Conservation (phyloP, 1,140 invertebrate genomes). For the Archivesica marissinica region DNA sequence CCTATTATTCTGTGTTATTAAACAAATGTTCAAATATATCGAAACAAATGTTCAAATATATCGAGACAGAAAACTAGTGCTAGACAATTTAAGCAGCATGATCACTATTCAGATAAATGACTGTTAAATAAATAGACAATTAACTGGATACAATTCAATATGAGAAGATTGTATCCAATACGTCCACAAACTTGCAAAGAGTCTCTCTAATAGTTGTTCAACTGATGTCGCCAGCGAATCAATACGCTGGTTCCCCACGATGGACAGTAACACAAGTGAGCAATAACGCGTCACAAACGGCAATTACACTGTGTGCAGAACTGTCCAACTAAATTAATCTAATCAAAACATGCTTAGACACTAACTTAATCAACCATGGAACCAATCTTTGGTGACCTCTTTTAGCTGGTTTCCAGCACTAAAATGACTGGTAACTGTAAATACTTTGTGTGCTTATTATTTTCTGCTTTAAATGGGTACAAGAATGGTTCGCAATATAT, state of each 20-base stretch:
- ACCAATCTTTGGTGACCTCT: slow-evolving; percentile 46
- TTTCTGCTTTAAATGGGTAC: too few species aligned
- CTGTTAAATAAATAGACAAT: too few species aligned
- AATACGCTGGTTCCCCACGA: slow-evolving; percentile 18
- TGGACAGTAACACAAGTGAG: slow-evolving; percentile 22
- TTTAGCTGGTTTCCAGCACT: background rate
- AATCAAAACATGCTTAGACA: slow-evolving; percentile 58
- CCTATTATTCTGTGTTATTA: too few species aligned
- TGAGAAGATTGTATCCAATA: too few species aligned
- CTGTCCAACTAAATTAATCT: slow-evolving; percentile 57
- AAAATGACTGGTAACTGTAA: slow-evolving; percentile 16
- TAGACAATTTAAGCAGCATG: too few species aligned
- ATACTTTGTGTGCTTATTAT: background rate
- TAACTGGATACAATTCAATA: too few species aligned
- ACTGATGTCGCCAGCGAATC: background rate
- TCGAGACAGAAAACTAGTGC: too few species aligned
- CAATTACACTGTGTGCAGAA: slow-evolving; percentile 58
- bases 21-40: too few species aligned
- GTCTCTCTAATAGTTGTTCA: slow-evolving; percentile 36
- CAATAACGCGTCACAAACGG: slow-evolving; percentile 51
- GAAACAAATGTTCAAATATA: too few species aligned
- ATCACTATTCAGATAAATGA: too few species aligned
- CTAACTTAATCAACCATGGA: slow-evolving; percentile 52
- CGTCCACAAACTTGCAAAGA: background rate
- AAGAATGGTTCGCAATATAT: too few species aligned